Evolutionary conservation across 2,797 vertebrate genomes (phyloP), one percentile per base, ranked within the genome.

Genomic region (Harpagifer antarcticus): DNA sequence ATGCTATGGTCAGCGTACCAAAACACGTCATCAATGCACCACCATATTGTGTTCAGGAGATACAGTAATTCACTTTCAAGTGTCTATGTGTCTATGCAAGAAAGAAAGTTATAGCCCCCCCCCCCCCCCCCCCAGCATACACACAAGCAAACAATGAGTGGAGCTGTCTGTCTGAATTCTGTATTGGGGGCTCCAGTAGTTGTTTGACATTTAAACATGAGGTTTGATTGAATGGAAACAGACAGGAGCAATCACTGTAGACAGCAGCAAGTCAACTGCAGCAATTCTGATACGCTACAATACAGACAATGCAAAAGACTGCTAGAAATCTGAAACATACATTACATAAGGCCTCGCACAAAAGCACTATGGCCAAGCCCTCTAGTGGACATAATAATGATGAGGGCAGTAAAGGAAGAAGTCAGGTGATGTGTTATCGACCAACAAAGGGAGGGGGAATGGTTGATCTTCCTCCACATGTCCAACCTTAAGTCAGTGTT

Each of bases 201-300:
- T 37, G 33, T 9, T 9, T 37, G 8, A 9, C 8, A 37, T 37
- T 37, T 7, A 6, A 37, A 37, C 33, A 37, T 54, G 43, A 68
- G 1, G 23, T 48, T 62, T 72, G 67, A 81, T 57, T 58, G 54
- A 15, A 66, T 61, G 40, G 20, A 44, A 58, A 19, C 57, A 48
- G 53, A 56, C 72, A 61, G 27, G 40, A 50, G 27, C 16, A 54
- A 48, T 68, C 78, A 48, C 20, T 43, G 64, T 31, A 12, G 45
- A 63, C 58, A 52, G 50, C 5, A 45, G n/a, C 31, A 16, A 64
- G 53, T 48, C 12, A 42, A 16, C 33, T 37, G 33, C 33, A 7
- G 33, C 33, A 9, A 64, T 14, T 27, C 10, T 40, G 14, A 61
- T 7, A 48, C 44, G n/a, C 23, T 7, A 5, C 15, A 5, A 15